phyloP scores from a whole-genome alignment of 2,888 invertebrate genomes.

The Cephalotes varians region DNA sequence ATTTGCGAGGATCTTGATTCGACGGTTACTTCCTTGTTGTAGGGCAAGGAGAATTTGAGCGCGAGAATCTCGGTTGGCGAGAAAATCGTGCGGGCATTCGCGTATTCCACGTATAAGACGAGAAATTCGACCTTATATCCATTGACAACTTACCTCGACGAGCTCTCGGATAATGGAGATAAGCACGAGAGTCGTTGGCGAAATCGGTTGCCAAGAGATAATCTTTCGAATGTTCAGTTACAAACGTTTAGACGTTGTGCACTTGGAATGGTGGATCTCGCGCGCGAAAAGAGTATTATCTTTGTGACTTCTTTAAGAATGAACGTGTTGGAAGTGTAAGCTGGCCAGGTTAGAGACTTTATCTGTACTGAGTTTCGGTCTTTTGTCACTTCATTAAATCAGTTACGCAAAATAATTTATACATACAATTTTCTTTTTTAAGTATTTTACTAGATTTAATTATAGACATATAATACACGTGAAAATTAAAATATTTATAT shows the following conservation, averaged over 20 bases:
- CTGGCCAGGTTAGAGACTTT: background rate
- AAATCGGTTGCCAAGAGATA: slow-evolving; percentile 51
- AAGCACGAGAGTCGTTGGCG: slow-evolving; percentile 34
- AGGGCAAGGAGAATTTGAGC: slow-evolving; percentile 4
- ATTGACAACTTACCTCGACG: slow-evolving; percentile 49
- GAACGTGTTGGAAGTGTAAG: background rate
- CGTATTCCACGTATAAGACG: background rate
- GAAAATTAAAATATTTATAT: background rate
- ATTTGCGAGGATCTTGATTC: slow-evolving; percentile 24
- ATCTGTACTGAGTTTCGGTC: background rate
- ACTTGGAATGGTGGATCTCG: background rate
- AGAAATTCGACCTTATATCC: slow-evolving; percentile 41
- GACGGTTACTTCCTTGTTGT: slow-evolving; percentile 33
- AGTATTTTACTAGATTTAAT: background rate
- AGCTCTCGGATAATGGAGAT: slow-evolving; percentile 47
- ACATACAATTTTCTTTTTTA: background rate
- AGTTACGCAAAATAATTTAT: background rate
- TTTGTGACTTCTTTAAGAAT: slow-evolving; percentile 16
- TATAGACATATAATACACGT: background rate
- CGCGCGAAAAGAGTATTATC: background rate
- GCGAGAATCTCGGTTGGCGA: slow-evolving; percentile 29
- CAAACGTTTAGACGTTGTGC: slow-evolving; percentile 29
- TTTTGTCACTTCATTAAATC: background rate
- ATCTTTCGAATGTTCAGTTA: slow-evolving; percentile 45
- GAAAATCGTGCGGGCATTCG: background rate